Evolutionary conservation across 1,140 invertebrate species (phyloP), one percentile per base, ranked within the genome.

Genomic region (Diorhabda elongata): DNA sequence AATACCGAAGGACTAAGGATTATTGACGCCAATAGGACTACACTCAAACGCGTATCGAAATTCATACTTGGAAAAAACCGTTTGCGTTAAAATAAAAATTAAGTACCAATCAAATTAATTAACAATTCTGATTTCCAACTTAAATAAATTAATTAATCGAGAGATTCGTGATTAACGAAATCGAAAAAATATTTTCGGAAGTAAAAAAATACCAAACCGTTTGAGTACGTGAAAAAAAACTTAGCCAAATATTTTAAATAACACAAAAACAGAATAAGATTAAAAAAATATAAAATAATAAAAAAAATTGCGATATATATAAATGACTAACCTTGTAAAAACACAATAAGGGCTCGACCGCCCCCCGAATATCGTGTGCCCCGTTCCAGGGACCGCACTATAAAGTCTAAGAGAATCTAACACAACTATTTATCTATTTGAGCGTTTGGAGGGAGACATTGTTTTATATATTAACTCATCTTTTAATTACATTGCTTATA

Each of bases 31-130:
- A 74, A 44, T 45, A 75, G 43, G 26, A 67, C 68, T 8, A 73
- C 57, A 68, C 69, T 71, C 26, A 72, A 8, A 43, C 52, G 68
- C 26, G 42, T 45, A 8, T 64, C 9, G 44, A 63, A 71, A 61
- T 72, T 67, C 74, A 75, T 73, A 44, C 65, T 74, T 47, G 6
- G 66, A 68, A 41, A 67, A 66, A 3, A n/a, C 52, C 26, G 1
- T 26, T 26, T 26, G 0, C 26, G 7, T 58, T 5, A 58, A 58
- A 58, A 61, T 8, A 52, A 64, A 69, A 57, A 26, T 26, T 26
- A 26, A 26, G 26, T 1, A 26, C 26, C 26, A 2, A 26, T 26
- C 26, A 26, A 26, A 26, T 26, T 26, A 26, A 26, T 26, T 26
- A 26, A 26, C 26, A 26, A 26, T 26, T 26, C 26, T 26, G 26